Conservation (phyloP, 2,113 vertebrate genomes). For the Clarias batrachus region DNA sequence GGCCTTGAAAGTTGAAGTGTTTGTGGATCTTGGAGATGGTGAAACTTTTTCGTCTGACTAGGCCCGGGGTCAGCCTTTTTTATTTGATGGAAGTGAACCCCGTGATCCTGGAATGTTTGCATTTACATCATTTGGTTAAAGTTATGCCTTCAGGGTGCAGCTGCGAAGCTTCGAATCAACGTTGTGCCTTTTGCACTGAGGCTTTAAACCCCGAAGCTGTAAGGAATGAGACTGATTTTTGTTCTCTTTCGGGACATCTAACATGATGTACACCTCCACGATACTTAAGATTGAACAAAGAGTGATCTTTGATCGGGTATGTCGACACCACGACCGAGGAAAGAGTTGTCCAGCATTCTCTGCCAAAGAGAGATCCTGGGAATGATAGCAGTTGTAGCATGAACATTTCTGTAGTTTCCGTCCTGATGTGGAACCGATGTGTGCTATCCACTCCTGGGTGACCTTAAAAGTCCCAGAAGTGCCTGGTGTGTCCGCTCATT, state of each 20-base stretch:
- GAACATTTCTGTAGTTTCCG: conserved; percentile 39
- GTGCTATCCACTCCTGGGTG: background rate
- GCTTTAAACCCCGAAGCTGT: background rate
- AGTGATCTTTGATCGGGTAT: conserved; percentile 47
- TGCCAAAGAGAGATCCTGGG: conserved; percentile 56
- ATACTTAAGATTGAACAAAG: background rate
- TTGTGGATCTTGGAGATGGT: conserved; percentile 36
- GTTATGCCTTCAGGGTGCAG: background rate
- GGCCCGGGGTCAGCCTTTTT: background rate
- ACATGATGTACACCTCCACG: background rate
- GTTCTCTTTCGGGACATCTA: background rate
- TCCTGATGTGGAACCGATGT: conserved; percentile 34
- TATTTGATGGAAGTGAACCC: conserved; percentile 13
- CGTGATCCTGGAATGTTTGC: conserved; percentile 17
- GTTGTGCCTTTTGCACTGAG: background rate
- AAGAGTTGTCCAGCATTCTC: conserved; percentile 59
- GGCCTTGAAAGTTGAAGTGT: conserved; percentile 17
- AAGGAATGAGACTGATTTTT: background rate
- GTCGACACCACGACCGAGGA: conserved; percentile 61
- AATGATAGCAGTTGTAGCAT: conserved; percentile 55
- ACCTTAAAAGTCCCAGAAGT: conserved; percentile 22
- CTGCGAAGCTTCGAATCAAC: background rate
- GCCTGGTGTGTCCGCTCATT: background rate
- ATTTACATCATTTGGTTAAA: background rate
- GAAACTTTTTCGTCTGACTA: background rate